Percentiles rank a stretch among this genome's conserved stretches.
These are phyloP conservation scores for Stichodactyla helianthus DNA, from an alignment of 64 coral and sea anemone genomes.

Conservation along the genomic window DNA sequence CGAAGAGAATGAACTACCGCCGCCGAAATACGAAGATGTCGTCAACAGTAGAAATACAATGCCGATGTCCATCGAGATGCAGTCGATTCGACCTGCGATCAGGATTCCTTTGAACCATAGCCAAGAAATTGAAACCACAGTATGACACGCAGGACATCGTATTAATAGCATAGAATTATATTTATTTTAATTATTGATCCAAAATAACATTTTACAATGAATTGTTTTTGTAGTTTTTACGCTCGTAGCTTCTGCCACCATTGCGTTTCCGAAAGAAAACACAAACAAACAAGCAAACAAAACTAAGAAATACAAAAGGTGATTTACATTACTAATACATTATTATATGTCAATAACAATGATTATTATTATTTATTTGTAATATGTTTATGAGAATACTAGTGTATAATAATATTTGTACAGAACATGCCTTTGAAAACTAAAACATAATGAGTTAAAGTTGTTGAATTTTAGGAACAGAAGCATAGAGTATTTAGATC, in stretches of 20 bases:
- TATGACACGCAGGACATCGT: background rate
- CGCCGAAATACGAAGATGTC: slow-evolving; percentile 2
- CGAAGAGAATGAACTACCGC: background rate
- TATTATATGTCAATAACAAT: too few relatives aligned
- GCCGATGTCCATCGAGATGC: background rate
- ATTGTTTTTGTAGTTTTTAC: too few relatives aligned
- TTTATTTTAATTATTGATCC: background rate
- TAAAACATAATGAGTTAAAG: background rate
- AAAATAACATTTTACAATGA: too few relatives aligned
- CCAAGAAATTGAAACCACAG: background rate
- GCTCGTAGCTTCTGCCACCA: too few relatives aligned
- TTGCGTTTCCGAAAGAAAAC: too few relatives aligned
- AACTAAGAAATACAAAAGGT: background rate
- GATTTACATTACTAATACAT: too few relatives aligned
- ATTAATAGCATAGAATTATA: background rate
- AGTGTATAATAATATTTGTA: too few relatives aligned
- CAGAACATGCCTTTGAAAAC: background rate
- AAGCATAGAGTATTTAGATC: too few relatives aligned
- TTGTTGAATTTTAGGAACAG: too few relatives aligned
- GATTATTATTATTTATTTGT: too few relatives aligned
- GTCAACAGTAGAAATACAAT: background rate
- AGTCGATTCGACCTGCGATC: background rate
- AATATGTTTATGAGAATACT: too few relatives aligned
- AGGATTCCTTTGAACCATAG: background rate
- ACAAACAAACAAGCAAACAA: background rate